These are phyloP conservation scores for Aleiodes alternator DNA, from an alignment of 2,888 invertebrate genomes.

Conservation along the genomic window DNA sequence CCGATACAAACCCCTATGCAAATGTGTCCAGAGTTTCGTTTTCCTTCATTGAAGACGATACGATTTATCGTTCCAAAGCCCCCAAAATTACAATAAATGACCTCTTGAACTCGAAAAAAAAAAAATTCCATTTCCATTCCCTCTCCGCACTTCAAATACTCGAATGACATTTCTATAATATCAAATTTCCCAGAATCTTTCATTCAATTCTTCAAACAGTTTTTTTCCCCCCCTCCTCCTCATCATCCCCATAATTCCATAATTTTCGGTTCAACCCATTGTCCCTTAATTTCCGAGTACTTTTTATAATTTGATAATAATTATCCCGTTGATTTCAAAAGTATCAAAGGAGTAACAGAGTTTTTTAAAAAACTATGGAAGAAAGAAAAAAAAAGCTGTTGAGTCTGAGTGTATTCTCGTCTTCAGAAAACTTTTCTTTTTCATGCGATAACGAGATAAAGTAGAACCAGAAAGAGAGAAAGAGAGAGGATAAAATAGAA, in stretches of 20 bases:
- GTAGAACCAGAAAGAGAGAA: constrained; percentile 6
- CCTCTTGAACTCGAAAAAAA: constrained; percentile 27
- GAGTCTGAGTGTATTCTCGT: constrained; percentile 20
- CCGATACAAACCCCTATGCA: constrained; percentile 45
- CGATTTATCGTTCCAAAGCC: constrained; percentile 51
- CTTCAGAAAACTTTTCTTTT: constrained; percentile 54
- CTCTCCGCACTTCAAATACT: background rate
- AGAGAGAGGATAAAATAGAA: background rate
- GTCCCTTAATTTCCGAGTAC: constrained; percentile 12
- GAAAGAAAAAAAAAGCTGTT: background rate
- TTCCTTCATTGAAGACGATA: constrained; percentile 48
- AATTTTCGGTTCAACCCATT: background rate
- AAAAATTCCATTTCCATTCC: background rate
- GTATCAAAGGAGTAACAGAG: constrained; percentile 39
- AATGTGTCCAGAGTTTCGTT: constrained; percentile 35
- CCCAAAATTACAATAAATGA: constrained; percentile 30
- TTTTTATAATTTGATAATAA: constrained; percentile 46
- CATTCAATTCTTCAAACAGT: background rate
- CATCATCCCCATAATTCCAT: background rate
- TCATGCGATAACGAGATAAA: constrained; percentile 60
- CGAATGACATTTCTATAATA: background rate
- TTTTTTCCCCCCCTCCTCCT: background rate
- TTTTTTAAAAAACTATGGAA: constrained; percentile 15
- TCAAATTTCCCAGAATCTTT: constrained; percentile 9
- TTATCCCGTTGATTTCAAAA: constrained; percentile 6